Evolutionary conservation across 2,113 vertebrate species (phyloP), one percentile per base, ranked within the genome.

Genomic region (Pelecanus crispus): DNA sequence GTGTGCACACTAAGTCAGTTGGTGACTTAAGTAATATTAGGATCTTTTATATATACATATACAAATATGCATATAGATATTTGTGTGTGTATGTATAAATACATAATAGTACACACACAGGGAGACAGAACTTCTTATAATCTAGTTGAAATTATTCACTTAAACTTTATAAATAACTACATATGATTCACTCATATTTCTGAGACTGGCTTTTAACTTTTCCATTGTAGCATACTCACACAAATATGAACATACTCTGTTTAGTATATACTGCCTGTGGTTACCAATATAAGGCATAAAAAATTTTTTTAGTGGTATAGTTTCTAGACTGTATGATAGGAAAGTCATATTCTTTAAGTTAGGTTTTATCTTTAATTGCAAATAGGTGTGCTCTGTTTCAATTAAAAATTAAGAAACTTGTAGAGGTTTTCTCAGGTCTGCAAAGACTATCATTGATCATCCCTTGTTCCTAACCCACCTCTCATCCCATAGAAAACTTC

Each of bases 71-170:
- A 14, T 34, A 36, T 0, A 29, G 38, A 32, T 59, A 53, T 70
- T 42, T 80, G 7, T 56, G 5, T 38, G 7, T 18, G 11, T 11
- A 18, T 56, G 7, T 50, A 2, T 71, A 66, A 81, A n/a, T 24
- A 36, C 3, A 31, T 25, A 56, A 42, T 7, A 45, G 6, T 31
- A 15, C 10, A 31, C 3, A 9, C 2, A 34, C 2, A 38, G 1
- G 68, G 4, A 38, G 1, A 72, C 3, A 20, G 2, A 66, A 36
- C 29, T 22, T 29, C 7, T 50, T 50, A 8, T 36, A 63, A 40
- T 49, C 13, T 18, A 38, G 9, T 24, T 68, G 16, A 52, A 88
- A 59, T 75, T 24, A 68, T 55, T 68, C 5, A 17, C 7, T 55
- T 68, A 72, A 21, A 58, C 4, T 32, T 36, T 56, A 50, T 40